These are phyloP conservation scores for Euproctis similis DNA, from an alignment of 2,888 invertebrate genomes.

Conservation along the genomic window DNA sequence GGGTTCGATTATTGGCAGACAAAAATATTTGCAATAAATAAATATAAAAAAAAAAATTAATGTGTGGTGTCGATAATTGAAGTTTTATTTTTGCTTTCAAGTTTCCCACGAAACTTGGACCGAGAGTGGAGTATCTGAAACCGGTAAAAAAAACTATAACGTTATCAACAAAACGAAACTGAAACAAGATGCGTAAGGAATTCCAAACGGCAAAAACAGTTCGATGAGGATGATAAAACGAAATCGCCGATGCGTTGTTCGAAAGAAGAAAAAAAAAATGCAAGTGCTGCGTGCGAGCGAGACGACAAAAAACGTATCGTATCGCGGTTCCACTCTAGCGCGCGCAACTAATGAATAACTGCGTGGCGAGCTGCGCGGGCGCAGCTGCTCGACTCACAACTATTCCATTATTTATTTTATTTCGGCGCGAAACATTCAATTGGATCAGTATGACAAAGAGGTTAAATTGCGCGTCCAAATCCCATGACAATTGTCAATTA, in stretches of 20 bases:
- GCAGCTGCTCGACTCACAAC: constrained; percentile 66
- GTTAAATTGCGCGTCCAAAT: constrained; percentile 74
- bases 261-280: constrained; percentile 65
- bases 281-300: constrained; percentile 67
- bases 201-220: constrained; percentile 67
- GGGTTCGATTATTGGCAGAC: too few species aligned
- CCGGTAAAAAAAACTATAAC: constrained; percentile 21
- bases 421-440: constrained; percentile 69
- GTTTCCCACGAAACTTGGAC: constrained; percentile 32
- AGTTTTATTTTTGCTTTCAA: neutral
- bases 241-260: constrained; percentile 71
- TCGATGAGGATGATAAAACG: constrained; percentile 70
- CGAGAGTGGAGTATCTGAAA: constrained; percentile 30
- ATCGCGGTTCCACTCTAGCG: constrained; percentile 72
- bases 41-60: too few species aligned
- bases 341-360: constrained; percentile 63
- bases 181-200: constrained; percentile 65
- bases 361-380: constrained; percentile 46
- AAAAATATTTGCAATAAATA: too few species aligned
- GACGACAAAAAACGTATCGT: constrained; percentile 70
- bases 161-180: constrained; percentile 46
- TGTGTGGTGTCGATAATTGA: too few species aligned
- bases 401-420: constrained; percentile 73
- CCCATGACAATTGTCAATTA: constrained; percentile 64
- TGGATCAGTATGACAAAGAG: constrained; percentile 70